A percentile compares a stretch with the other conserved stretches of the same genome.
Evolutionary conservation across 2,888 invertebrate species (phyloP).

Genomic region (Netelia melanura): DNA sequence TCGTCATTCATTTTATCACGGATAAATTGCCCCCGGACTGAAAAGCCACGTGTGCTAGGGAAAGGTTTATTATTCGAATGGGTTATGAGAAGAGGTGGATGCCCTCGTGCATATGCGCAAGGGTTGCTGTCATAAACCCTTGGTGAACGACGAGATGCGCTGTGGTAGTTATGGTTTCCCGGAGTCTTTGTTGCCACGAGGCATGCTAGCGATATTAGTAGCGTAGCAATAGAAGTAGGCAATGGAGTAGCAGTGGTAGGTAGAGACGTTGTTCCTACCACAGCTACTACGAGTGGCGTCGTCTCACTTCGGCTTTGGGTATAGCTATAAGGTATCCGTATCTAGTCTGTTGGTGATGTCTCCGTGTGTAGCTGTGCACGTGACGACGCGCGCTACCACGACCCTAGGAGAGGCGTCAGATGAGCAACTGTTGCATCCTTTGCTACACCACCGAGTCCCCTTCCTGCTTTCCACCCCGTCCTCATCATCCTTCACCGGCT

Average conservation of each 20-base stretch:
- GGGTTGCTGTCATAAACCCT: slow-evolving; percentile 23
- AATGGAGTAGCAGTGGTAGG: slow-evolving; percentile 18
- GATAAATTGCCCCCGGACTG: background rate
- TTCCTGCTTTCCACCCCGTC: slow-evolving; percentile 39
- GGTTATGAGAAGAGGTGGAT: slow-evolving; percentile 23
- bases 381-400: slow-evolving; percentile 64
- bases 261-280: background rate
- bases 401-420: slow-evolving; percentile 69
- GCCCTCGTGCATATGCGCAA: background rate
- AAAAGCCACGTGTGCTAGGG: no score
- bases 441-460: slow-evolving; percentile 44
- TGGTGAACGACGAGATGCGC: background rate
- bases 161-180: slow-evolving; percentile 30
- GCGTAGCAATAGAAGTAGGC: slow-evolving; percentile 27
- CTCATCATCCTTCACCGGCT: slow-evolving; percentile 41
- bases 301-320: background rate
- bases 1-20: background rate
- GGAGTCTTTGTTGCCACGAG: slow-evolving; percentile 11
- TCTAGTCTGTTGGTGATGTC: slow-evolving; percentile 16
- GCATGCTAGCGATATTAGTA: slow-evolving; percentile 23
- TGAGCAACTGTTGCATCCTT: slow-evolving; percentile 78
- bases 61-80: slow-evolving; percentile 15
- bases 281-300: background rate
- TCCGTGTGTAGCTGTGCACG: slow-evolving; percentile 62
- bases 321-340: background rate